These are phyloP conservation scores for Pedicia rivosa DNA, from an alignment of 2,888 invertebrate genomes.

Conservation along the genomic window DNA sequence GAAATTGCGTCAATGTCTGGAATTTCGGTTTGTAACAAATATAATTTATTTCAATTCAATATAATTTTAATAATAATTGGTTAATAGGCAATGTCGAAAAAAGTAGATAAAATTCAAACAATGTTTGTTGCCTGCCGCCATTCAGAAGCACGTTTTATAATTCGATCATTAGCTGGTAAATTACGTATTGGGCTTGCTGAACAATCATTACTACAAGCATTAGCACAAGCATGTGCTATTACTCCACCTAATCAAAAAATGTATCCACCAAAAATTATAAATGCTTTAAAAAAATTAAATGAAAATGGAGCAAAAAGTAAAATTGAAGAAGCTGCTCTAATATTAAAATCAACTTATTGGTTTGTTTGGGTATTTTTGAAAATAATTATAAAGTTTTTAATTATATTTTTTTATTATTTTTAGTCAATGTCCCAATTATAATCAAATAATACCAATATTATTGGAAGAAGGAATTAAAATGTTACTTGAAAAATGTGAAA, in stretches of 20 bases:
- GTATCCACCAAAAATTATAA: slow-evolving; percentile 42
- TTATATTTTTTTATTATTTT: slow-evolving; percentile 16
- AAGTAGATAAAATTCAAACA: slow-evolving; percentile 79
- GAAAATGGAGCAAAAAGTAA: slow-evolving; percentile 55
- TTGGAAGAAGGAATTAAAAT: slow-evolving; percentile 57
- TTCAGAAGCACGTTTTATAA: slow-evolving; percentile 77
- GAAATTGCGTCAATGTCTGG: slow-evolving; percentile 81
- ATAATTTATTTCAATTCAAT: slow-evolving; percentile 1
- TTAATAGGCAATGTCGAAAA: slow-evolving; percentile 56
- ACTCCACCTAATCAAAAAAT: slow-evolving; percentile 55
- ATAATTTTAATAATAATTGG: slow-evolving; percentile 5
- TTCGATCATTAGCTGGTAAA: slow-evolving; percentile 84
- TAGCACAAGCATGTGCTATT: slow-evolving; percentile 68
- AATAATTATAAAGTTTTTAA: background rate
- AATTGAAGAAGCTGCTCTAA: slow-evolving; percentile 56
- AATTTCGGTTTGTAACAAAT: slow-evolving; percentile 36
- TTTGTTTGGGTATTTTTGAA: slow-evolving; percentile 23
- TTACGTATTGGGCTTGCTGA: slow-evolving; percentile 93
- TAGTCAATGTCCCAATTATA: slow-evolving; percentile 92
- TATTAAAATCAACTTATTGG: slow-evolving; percentile 88
- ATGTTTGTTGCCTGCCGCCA: slow-evolving; percentile 84
- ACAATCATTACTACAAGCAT: slow-evolving; percentile 81
- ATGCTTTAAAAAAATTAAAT: slow-evolving; percentile 43
- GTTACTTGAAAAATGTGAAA: slow-evolving; percentile 64
- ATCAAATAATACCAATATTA: slow-evolving; percentile 62